Percentiles rank a stretch among this genome's conserved stretches.
Evolutionary conservation across 1,140 invertebrate genomes (phyloP).

Genomic region (Aricia agestis): DNA sequence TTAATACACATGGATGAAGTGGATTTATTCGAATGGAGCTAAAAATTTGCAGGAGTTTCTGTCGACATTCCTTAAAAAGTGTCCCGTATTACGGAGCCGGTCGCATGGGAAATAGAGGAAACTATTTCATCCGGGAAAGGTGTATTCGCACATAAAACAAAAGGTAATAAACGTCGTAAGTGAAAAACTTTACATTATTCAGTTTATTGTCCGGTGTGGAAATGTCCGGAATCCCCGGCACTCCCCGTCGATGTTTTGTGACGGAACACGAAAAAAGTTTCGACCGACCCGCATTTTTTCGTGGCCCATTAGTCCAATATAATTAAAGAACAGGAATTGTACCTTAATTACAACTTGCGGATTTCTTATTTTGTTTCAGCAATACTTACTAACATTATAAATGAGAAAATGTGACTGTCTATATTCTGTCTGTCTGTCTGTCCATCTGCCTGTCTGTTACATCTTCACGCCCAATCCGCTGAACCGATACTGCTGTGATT

Average conservation of each 20-base stretch:
- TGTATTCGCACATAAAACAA: neutral
- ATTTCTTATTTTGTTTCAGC: no score
- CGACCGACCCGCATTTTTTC: neutral
- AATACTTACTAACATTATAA: no score
- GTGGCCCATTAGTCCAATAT: neutral
- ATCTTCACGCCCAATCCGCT: no score
- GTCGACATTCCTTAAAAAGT: neutral
- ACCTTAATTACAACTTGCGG: no score
- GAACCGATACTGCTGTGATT: no score
- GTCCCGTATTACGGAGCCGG: neutral
- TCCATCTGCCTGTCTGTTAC: no score
- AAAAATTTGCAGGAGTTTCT: neutral
- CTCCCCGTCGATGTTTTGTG: neutral
- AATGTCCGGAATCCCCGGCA: neutral
- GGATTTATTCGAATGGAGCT: neutral
- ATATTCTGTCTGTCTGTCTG: no score
- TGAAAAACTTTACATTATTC: neutral
- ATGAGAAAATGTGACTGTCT: no score
- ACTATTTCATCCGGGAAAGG: neutral
- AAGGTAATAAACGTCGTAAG: constrained; percentile 9
- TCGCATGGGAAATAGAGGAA: neutral
- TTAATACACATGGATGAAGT: neutral
- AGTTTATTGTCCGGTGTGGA: neutral
- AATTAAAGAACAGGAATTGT: neutral
- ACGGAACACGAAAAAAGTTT: neutral